Evolutionary conservation across 2,888 invertebrate species (phyloP), one percentile per base, ranked within the genome.

Genomic region (Hecatera dysodea): DNA sequence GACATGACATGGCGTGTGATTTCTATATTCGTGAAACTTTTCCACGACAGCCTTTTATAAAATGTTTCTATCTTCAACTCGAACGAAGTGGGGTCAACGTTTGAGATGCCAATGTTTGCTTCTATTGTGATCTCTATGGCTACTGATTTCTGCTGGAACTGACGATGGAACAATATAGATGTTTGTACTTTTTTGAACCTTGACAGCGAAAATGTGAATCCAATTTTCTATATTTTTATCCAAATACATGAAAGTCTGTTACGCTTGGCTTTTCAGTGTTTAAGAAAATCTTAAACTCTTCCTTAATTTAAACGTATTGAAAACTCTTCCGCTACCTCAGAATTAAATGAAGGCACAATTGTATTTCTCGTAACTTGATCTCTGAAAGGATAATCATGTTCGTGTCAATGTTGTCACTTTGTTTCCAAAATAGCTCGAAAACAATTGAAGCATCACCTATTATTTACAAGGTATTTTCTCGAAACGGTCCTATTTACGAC

Each of bases 401-500:
- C 27, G 17, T 64, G 59, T 66, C 65, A 66, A 64, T 70, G 69
- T 44, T 29, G 53, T 50, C 52, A 73, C 61, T 61, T 70, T 48
- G 39, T 57, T 59, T 59, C 57, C 15, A 65, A 74, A 72, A 64
- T 53, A 67, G 53, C 66, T 66, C 17, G 17, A 63, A 63, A 67
- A 71, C 67, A 78, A 67, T 75, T 57, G 57, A 71, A 61, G 24
- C 60, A 56, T 53, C 52, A 59, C 70, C 72, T 74, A 78, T 80
- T 80, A 83, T 82, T 84, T 70, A 80, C 79, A 82, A 83, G 75
- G 79, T 82, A 84, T 82, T 78, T 79, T 69, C 78, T 73, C 66
- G 82, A 84, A 87, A 85, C 82, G 69, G 78, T 84, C 80, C 82
- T 81, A 85, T 86, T 88, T 81, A 81, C 80, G 81, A 85, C 71